These are phyloP conservation scores for Pachypeltis micranthus DNA, from an alignment of 1,140 invertebrate genomes.

Conservation along the genomic window DNA sequence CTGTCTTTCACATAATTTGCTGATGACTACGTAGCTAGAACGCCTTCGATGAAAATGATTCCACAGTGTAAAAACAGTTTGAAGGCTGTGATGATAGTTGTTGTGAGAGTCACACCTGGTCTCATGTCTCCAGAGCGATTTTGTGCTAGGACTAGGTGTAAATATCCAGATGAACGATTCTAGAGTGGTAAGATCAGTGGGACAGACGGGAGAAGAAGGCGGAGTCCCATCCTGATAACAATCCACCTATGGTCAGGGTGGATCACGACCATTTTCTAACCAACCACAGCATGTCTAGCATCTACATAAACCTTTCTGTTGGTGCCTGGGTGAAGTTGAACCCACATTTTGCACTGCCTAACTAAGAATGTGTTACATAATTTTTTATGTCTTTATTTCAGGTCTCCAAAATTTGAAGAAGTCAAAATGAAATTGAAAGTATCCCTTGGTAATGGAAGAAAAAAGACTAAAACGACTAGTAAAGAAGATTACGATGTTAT, in stretches of 20 bases:
- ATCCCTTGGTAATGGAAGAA: not conserved
- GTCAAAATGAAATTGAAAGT: not conserved
- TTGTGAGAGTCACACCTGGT: too few relatives aligned
- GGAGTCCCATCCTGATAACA: not conserved
- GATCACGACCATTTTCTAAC: not conserved
- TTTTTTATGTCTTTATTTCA: not conserved
- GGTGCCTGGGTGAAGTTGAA: not conserved
- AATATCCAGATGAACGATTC: too few relatives aligned
- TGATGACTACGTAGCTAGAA: too few relatives aligned
- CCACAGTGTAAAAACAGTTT: too few relatives aligned
- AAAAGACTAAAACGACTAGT: not conserved
- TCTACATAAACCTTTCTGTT: not conserved
- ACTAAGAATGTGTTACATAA: not conserved
- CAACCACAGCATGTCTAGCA: not conserved
- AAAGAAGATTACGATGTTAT: not conserved
- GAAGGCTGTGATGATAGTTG: too few relatives aligned
- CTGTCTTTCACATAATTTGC: too few relatives aligned
- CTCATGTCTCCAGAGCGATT: too few relatives aligned
- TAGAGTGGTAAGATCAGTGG: too few relatives aligned
- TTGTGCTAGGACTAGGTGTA: too few relatives aligned
- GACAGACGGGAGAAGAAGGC: too few relatives aligned
- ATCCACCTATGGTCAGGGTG: not conserved
- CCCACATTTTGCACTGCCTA: not conserved
- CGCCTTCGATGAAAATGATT: too few relatives aligned
- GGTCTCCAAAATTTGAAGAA: not conserved